Percentiles rank a stretch among this genome's conserved stretches.
Evolutionary conservation across 2,888 invertebrate genomes (phyloP).

Genomic region (Drosophila macrospina): DNA sequence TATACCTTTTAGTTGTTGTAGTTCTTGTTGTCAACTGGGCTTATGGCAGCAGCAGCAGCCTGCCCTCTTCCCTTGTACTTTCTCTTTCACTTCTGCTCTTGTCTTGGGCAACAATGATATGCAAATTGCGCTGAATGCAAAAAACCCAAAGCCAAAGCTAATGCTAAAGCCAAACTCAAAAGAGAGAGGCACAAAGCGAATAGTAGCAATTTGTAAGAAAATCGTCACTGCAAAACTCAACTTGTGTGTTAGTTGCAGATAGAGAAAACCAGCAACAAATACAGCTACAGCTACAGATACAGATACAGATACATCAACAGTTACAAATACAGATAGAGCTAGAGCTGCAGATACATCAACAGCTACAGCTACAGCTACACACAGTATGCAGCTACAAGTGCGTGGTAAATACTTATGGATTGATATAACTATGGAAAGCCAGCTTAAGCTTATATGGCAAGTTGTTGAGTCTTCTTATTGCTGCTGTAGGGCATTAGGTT

Average conservation of each 20-base stretch:
- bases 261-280: background rate
- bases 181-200: conserved; percentile 48
- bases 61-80: conserved; percentile 13
- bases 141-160: background rate
- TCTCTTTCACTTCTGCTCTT: conserved; percentile 2
- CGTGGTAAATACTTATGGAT: conserved; percentile 34
- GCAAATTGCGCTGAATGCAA: conserved; percentile 66
- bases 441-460: conserved; percentile 48
- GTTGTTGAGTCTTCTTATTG: conserved; percentile 13
- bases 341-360: conserved; percentile 18
- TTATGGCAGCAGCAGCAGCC: conserved; percentile 34
- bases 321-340: background rate
- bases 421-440: conserved; percentile 26
- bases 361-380: conserved; percentile 12
- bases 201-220: conserved; percentile 64
- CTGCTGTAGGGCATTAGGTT: conserved; percentile 11
- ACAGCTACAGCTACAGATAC: conserved; percentile 13
- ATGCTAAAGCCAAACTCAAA: conserved; percentile 7
- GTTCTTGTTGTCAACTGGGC: conserved; percentile 36
- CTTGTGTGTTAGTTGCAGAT: conserved; percentile 40
- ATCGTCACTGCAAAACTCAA: conserved; percentile 54
- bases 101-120: conserved; percentile 60
- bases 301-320: conserved; percentile 31
- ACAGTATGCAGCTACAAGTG: conserved; percentile 27
- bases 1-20: conserved; percentile 6